Evolutionary conservation across 64 coral and sea anemone genomes (phyloP).

Genomic region (Exaiptasia diaphana): DNA sequence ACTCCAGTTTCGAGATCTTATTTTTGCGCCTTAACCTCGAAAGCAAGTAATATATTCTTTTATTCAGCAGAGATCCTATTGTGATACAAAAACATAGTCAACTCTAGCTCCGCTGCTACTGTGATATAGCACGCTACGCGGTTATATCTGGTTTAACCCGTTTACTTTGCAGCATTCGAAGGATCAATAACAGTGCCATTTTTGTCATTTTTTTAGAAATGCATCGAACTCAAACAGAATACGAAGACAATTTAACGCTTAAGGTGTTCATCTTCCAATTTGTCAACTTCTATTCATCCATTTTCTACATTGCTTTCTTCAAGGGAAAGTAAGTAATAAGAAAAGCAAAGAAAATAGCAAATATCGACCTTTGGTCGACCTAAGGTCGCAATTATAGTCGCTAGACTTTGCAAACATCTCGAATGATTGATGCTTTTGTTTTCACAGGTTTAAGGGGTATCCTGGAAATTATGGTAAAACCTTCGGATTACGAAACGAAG

Average conservation of each 20-base stretch:
- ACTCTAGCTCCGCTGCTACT: no score
- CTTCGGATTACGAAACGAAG: constrained; percentile 83
- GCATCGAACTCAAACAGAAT: constrained; percentile 94
- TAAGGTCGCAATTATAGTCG: no score
- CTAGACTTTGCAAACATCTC: no score
- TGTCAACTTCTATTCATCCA: constrained; percentile 84
- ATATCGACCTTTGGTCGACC: no score
- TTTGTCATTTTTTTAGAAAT: constrained; percentile 64
- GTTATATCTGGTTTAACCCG: neutral
- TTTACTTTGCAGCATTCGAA: neutral
- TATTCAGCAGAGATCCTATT: neutral
- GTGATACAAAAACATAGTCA: no score
- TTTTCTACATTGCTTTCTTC: constrained; percentile 93
- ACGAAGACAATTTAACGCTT: constrained; percentile 86
- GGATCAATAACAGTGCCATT: no score
- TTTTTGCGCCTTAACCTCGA: neutral
- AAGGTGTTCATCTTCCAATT: constrained; percentile 97
- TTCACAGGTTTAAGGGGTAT: constrained; percentile 75
- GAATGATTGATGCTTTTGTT: neutral
- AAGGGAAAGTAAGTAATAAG: constrained; percentile 99
- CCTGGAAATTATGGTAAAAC: constrained; percentile 78
- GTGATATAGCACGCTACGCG: neutral
- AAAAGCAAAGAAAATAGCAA: no score
- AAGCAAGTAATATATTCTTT: neutral
- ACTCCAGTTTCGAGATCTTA: neutral